phyloP scores from a whole-genome alignment of 2,888 invertebrate genomes.

The Pterostichus niger region DNA sequence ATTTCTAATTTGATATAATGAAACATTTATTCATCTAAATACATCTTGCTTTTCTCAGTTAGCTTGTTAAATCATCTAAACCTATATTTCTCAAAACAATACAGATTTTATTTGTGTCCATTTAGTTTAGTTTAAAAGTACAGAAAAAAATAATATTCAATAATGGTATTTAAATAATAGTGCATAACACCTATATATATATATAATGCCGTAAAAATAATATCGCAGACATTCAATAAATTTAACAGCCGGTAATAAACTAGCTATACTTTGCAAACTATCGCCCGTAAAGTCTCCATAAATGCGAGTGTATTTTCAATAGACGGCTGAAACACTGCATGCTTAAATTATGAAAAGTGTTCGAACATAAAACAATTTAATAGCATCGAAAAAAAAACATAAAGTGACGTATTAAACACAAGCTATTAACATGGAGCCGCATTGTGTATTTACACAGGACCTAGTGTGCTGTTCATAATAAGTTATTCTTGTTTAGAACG shows the following conservation, averaged over 20 bases:
- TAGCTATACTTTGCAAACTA: background rate
- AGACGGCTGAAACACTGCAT: background rate
- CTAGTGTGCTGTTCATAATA: slow-evolving; percentile 27
- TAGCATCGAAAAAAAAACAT: slow-evolving; percentile 6
- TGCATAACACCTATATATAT: too few relatives aligned
- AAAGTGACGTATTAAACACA: slow-evolving; percentile 18
- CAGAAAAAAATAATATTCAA: too few relatives aligned
- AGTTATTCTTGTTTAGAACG: slow-evolving; percentile 8
- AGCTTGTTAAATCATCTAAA: too few relatives aligned
- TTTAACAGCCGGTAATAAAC: slow-evolving; percentile 6
- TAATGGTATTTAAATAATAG: too few relatives aligned
- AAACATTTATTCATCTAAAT: too few relatives aligned
- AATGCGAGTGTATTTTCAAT: slow-evolving; percentile 10
- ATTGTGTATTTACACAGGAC: slow-evolving; percentile 10
- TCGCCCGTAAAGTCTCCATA: background rate
- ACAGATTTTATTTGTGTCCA: too few relatives aligned
- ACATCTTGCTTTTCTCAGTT: too few relatives aligned
- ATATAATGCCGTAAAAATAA: background rate
- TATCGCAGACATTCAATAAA: background rate
- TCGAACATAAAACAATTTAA: slow-evolving; percentile 23
- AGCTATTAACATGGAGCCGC: slow-evolving; percentile 17
- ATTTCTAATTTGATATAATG: too few relatives aligned
- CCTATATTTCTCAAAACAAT: too few relatives aligned
- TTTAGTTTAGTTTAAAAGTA: too few relatives aligned
- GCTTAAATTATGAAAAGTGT: slow-evolving; percentile 19